Evolutionary conservation across 2,113 vertebrate genomes (phyloP).

Genomic region (Shinisaurus crocodilurus): DNA sequence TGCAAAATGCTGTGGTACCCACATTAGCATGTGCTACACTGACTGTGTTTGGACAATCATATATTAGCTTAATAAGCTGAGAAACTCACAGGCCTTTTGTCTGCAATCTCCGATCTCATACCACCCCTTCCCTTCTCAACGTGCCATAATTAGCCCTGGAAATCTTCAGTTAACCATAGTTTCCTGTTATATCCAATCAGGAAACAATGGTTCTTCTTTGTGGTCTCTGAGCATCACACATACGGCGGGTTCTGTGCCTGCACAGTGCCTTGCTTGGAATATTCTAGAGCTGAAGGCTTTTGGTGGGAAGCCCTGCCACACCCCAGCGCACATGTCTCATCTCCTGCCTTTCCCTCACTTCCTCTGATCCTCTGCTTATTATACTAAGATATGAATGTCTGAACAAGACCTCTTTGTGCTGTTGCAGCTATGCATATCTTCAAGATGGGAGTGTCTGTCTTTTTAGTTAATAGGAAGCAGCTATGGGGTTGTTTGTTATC

Average conservation of each 20-base stretch:
- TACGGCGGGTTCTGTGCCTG: too few species aligned
- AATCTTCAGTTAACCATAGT: not conserved
- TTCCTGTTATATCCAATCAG: not conserved
- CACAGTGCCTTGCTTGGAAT: too few species aligned
- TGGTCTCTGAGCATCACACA: too few species aligned
- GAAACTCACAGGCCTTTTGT: not conserved
- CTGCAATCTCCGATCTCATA: not conserved
- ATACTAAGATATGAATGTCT: not conserved
- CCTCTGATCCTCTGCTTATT: not conserved
- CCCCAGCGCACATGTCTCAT: not conserved
- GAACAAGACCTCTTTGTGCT: not conserved
- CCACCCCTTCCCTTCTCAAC: not conserved
- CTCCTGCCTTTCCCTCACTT: too few species aligned
- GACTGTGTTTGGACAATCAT: not conserved
- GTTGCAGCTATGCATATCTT: not conserved
- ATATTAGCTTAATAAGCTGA: not conserved
- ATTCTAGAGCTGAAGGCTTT: too few species aligned
- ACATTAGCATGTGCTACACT: not conserved
- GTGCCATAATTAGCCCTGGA: not conserved
- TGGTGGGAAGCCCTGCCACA: too few species aligned
- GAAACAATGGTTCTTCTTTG: not conserved
- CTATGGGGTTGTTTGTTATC: not conserved
- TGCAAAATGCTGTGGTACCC: not conserved
- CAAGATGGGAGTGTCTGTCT: not conserved
- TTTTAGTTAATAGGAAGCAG: not conserved